Base-by-base conservation (phyloP, 2,888 invertebrate species). In the Tromatobia lineatoria region DNA sequence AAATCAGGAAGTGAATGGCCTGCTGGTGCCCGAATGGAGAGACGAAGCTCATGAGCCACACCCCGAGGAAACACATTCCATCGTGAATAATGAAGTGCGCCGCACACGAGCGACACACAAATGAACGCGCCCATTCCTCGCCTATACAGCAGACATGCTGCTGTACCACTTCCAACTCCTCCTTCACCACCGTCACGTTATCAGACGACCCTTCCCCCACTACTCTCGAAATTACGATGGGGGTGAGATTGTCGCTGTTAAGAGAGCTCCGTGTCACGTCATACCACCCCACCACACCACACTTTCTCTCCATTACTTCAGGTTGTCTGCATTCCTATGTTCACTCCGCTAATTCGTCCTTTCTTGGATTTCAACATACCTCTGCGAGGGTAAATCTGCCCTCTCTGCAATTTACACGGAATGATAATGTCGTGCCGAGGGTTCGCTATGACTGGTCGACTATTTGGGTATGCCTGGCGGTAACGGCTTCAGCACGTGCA, bases 331-430 rank as follows among this genome's bases (percentile, higher is more conserved):
- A 45, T 57, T 25, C 10, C 45, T 59, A 18, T 29, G 13, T 47
- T 13, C 2, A 25, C 50, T 20, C 52, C 18, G 38, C 42, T 54
- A 64, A 71, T 54, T 71, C 54, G 42, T 73, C 42, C 45, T 66
- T 66, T 42, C 11, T 25, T 20, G 64, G 61, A 54, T 79, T 73
- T 25, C n/a, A 54, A 73, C 71, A 79, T 79, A 54, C 52, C 79
- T 23, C 42, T 20, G 50, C 4, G n/a, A 2, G 20, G 4, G 10
- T 20, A 38, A 23, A 59, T 29, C 42, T 15, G 18, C 42, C 25
- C 34, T 34, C 57, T 42, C 38, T 7, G 10, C 10, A 38, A 10
- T 38, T 1, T 38, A 38, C 10, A 38, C 0, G 38, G 10, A 38
- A 38, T 38, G 38, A 25, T 13, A 23, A n/a, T 29, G 29, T 10